Percentiles rank a stretch among this genome's conserved stretches.
phyloP scores from a whole-genome alignment of 2,888 invertebrate genomes.

The Nowickia ferox region DNA sequence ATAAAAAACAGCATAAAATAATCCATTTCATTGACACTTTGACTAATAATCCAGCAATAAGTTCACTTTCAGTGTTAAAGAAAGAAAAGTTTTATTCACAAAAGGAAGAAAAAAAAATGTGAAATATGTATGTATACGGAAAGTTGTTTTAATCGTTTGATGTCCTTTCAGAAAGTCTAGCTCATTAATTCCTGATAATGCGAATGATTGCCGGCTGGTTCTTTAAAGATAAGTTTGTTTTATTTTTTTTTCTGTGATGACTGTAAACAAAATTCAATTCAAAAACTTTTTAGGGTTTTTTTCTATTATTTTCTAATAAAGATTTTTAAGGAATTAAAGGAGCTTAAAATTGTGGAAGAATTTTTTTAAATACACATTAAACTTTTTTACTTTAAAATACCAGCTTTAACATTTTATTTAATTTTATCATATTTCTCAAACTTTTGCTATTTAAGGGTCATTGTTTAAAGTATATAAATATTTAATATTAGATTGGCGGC shows the following conservation, averaged over 20 bases:
- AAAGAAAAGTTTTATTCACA: conserved; percentile 50
- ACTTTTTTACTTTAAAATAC: no score
- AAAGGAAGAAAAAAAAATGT: not conserved
- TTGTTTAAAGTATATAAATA: conserved; percentile 8
- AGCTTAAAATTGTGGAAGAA: no score
- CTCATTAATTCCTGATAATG: conserved; percentile 73
- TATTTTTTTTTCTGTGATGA: conserved; percentile 21
- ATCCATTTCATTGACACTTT: conserved; percentile 70
- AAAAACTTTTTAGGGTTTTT: conserved; percentile 4
- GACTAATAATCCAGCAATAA: conserved; percentile 69
- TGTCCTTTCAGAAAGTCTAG: conserved; percentile 53
- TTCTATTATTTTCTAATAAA: not conserved
- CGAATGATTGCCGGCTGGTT: conserved; percentile 68
- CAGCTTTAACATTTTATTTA: no score
- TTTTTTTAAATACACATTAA: no score
- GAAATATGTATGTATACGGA: not conserved
- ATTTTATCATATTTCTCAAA: not conserved
- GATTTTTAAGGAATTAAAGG: not conserved
- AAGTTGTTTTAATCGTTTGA: conserved; percentile 65
- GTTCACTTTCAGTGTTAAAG: conserved; percentile 31
- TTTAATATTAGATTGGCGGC: conserved; percentile 51
- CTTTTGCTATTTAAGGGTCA: conserved; percentile 20
- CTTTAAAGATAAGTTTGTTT: conserved; percentile 35
- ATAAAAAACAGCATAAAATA: conserved; percentile 28
- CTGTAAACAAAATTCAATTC: conserved; percentile 29